Evolutionary conservation across 2,888 invertebrate species (phyloP).

Genomic region (Trissonchulus sp.): DNA sequence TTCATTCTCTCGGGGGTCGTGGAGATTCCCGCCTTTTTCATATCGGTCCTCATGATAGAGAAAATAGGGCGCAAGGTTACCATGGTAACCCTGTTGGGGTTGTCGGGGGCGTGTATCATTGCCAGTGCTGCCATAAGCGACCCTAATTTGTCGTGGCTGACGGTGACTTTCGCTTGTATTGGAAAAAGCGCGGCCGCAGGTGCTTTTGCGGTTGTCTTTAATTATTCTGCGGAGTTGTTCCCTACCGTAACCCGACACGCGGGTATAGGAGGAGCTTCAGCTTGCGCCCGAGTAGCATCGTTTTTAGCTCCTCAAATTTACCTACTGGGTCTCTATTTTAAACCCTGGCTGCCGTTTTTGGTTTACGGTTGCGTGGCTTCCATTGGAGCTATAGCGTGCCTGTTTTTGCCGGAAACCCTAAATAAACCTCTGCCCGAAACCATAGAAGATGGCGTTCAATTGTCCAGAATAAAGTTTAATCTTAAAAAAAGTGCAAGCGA

Average conservation of each 20-base stretch:
- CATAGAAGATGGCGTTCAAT: conserved; percentile 15
- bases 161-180: conserved; percentile 18
- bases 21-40: conserved; percentile 27
- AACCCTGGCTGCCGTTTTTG: conserved; percentile 18
- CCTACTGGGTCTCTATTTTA: conserved; percentile 27
- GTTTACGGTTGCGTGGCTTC: neutral
- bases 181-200: conserved; percentile 29
- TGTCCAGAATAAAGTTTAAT: too few relatives aligned
- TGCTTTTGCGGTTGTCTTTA: conserved; percentile 33
- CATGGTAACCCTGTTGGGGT: conserved; percentile 1
- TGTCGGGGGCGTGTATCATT: conserved; percentile 25
- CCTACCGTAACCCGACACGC: conserved; percentile 32
- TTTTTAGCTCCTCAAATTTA: conserved; percentile 31
- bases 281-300: conserved; percentile 28
- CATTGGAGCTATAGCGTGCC: neutral
- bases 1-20: conserved; percentile 26
- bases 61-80: neutral
- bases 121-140: neutral
- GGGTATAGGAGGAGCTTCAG: conserved; percentile 28
- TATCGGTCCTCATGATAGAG: conserved; percentile 26
- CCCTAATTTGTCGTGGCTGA: neutral
- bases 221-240: too few relatives aligned
- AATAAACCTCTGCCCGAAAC: conserved; percentile 14
- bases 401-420: conserved; percentile 21
- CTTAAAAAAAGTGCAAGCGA: too few relatives aligned